Base-by-base conservation (phyloP, 2,113 vertebrate species). In the Leucopsar rothschildi region DNA sequence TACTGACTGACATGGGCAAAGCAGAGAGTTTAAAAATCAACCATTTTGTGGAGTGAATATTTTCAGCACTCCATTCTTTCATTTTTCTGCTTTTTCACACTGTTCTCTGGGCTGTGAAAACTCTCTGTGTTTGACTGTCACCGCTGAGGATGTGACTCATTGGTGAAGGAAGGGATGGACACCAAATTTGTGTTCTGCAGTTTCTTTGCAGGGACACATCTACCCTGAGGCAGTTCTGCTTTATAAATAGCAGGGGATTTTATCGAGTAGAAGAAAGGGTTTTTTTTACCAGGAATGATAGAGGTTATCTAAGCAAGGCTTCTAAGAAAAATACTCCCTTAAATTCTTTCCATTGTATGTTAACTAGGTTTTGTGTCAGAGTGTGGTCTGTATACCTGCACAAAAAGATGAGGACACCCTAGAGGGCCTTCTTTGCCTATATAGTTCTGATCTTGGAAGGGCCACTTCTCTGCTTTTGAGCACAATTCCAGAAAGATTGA, bases 141-240 rank as follows among this genome's bases (percentile, higher is more conserved):
- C 53, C 76, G 49, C 68, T 28, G 86, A 94, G 95, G 86, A 94
- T 0, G 2, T 68, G 85, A 86, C 40, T 88, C 40, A 25, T 56
- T n/a, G 7, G 49, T 2, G 16, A 78, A 68, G 56, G 14, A 83
- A 63, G 57, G 53, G 56, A 86, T 71, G 90, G 94, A 84, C 69
- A 60, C 8, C 4, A 94, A 77, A 79, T 76, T 61, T 73, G 53
- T 49, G 37, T 78, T 94, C 52, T 71, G 35, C 0, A 2, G 56
- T 77, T 64, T 83, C 90, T 93, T 92, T 94, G 56, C 81, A 75
- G 90, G 95, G 76, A 81, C 82, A 81, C 37, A 15, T 70, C 88
- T 93, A 69, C 90, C 93, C 86, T 53, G 56, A 97, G 90, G 94
- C 93, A 28, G 20, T 84, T 88, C 28, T 92, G n/a, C 76, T 94